phyloP scores from a whole-genome alignment of 1,140 invertebrate genomes.

The Aphelinus atriplicis region DNA sequence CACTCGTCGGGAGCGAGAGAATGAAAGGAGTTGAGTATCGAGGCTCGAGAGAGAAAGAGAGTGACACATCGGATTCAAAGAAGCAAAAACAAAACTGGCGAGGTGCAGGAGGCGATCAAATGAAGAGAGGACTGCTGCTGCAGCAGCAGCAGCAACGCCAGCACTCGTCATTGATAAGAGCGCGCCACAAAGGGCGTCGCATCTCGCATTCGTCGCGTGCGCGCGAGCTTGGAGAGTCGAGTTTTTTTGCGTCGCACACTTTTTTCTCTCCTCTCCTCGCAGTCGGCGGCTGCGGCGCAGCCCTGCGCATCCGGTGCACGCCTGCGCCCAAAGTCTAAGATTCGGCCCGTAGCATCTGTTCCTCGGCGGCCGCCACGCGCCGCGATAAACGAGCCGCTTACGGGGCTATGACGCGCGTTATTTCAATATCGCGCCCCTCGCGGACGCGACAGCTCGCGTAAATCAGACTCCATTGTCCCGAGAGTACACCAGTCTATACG shows the following conservation, averaged over 20 bases:
- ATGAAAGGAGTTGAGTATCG: too few species aligned
- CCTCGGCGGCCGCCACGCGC: background rate
- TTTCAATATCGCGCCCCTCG: background rate
- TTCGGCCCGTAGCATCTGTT: background rate
- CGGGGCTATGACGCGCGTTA: background rate
- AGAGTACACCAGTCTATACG: too few species aligned
- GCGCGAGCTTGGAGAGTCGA: background rate
- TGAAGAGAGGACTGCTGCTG: too few species aligned
- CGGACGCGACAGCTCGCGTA: background rate
- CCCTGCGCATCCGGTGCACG: conserved; percentile 24
- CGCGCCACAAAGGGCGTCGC: background rate
- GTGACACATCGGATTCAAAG: too few species aligned
- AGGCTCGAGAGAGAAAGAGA: too few species aligned
- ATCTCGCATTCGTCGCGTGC: background rate
- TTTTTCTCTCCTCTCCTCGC: background rate
- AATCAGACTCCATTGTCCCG: background rate
- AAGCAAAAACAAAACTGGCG: too few species aligned
- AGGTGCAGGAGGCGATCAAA: too few species aligned
- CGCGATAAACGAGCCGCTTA: conserved; percentile 3
- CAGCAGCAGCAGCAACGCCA: too few species aligned
- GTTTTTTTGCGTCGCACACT: background rate
- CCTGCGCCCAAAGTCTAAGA: background rate
- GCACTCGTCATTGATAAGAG: background rate
- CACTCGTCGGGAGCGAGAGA: too few species aligned
- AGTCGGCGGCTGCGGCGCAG: conserved; percentile 12